These are phyloP conservation scores for Synergus gifuensis DNA, from an alignment of 2,888 invertebrate genomes.

Conservation along the genomic window DNA sequence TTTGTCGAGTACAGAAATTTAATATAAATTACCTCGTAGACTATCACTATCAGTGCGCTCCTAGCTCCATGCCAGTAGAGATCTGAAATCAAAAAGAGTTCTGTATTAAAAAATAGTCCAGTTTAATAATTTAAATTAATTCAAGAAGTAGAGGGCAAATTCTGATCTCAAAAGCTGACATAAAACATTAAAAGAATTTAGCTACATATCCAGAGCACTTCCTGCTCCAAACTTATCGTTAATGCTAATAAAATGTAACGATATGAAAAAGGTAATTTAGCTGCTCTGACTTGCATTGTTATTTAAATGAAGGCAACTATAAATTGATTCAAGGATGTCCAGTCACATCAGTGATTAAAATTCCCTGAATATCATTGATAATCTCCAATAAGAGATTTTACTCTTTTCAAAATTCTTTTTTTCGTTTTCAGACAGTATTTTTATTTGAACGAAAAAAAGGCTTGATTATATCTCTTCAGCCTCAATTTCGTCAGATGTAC, in stretches of 20 bases:
- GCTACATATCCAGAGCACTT: background rate
- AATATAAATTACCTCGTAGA: conserved; percentile 69
- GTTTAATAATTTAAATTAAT: background rate
- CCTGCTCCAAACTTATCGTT: conserved; percentile 2
- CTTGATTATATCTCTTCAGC: conserved; percentile 14
- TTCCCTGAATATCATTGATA: conserved; percentile 23
- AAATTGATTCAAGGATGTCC: conserved; percentile 27
- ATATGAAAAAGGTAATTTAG: conserved; percentile 32
- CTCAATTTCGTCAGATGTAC: conserved; percentile 2
- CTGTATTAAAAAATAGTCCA: background rate
- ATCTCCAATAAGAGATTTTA: background rate
- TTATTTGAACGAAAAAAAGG: background rate
- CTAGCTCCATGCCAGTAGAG: conserved; percentile 79
- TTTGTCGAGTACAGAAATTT: conserved; percentile 57
- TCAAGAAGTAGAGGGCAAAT: background rate
- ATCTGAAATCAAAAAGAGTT: conserved; percentile 70
- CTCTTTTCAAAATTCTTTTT: background rate
- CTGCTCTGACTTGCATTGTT: conserved; percentile 26
- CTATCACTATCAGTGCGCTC: conserved; percentile 77
- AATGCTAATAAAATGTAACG: conserved; percentile 26
- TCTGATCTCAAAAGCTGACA: conserved; percentile 15
- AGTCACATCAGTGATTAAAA: conserved; percentile 26
- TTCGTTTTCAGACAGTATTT: background rate
- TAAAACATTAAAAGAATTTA: background rate
- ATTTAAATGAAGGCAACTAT: conserved; percentile 36